Percentiles rank a stretch among this genome's conserved stretches.
These are phyloP conservation scores for Corythoichthys haematopterus DNA, from an alignment of 2,113 vertebrate species.

Conservation along the genomic window DNA sequence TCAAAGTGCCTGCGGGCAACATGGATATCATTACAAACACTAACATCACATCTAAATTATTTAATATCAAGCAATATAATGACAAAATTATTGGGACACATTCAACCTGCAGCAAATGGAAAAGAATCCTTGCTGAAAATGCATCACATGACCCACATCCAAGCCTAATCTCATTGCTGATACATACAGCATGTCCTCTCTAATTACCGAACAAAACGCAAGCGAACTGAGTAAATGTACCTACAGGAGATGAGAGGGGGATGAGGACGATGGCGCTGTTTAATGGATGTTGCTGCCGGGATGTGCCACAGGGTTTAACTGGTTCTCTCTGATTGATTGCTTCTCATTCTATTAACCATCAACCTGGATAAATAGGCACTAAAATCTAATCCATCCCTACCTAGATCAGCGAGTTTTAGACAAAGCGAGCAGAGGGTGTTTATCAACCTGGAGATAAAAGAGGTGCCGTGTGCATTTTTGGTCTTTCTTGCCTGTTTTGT, in stretches of 20 bases:
- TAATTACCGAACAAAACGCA: constrained; percentile 29
- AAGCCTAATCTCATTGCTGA: constrained; percentile 39
- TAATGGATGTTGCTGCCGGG: constrained; percentile 44
- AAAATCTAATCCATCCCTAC: constrained; percentile 46
- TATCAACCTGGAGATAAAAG: constrained; percentile 43
- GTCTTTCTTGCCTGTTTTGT: constrained; percentile 86
- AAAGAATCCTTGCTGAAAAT: background rate
- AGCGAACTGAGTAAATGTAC: constrained; percentile 20
- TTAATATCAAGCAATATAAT: background rate
- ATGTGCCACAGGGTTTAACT: constrained; percentile 41
- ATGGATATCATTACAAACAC: background rate
- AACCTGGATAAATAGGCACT: constrained; percentile 50
- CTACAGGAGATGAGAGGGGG: constrained; percentile 1
- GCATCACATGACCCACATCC: constrained; percentile 38
- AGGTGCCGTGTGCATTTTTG: constrained; percentile 12
- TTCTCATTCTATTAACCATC: constrained; percentile 45
- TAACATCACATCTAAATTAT: background rate
- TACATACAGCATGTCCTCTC: constrained; percentile 30
- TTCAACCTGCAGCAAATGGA: background rate
- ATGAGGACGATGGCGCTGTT: constrained; percentile 18
- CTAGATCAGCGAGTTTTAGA: constrained; percentile 36
- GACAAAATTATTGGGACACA: background rate
- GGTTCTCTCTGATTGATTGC: constrained; percentile 47
- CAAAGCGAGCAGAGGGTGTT: constrained; percentile 41
- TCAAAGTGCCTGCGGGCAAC: constrained; percentile 84